These are phyloP conservation scores for Merops nubicus DNA, from an alignment of 2,113 vertebrate species.

Conservation along the genomic window DNA sequence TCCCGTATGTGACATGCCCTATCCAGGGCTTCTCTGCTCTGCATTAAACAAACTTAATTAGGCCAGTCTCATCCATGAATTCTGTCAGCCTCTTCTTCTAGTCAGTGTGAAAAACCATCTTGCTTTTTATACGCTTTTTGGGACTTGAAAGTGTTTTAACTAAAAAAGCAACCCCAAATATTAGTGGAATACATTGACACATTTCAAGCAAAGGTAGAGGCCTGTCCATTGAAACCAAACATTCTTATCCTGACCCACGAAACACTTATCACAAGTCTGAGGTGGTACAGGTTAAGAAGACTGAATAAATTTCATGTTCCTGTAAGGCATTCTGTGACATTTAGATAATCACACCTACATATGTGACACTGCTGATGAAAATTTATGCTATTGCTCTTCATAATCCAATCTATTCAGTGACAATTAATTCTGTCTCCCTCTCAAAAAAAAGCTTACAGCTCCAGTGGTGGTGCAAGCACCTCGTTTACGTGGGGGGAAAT, in stretches of 20 bases:
- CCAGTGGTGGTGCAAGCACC: rapidly evolving
- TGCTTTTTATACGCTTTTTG: background rate
- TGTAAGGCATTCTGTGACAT: background rate
- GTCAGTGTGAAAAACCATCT: background rate
- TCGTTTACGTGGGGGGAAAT: background rate
- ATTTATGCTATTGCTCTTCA: background rate
- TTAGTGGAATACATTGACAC: background rate
- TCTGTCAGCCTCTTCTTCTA: background rate
- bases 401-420: background rate
- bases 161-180: background rate
- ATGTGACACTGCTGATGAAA: background rate
- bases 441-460: background rate
- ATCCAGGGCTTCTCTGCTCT: background rate
- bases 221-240: background rate
- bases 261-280: background rate
- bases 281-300: background rate
- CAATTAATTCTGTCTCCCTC: background rate
- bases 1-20: background rate
- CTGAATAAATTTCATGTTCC: background rate
- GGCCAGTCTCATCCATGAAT: background rate
- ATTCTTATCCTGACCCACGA: background rate
- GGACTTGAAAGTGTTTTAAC: background rate
- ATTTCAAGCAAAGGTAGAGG: background rate
- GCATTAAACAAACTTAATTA: background rate
- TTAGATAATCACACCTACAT: background rate